Percentiles rank a stretch among this genome's conserved stretches.
Evolutionary conservation across 2,888 invertebrate genomes (phyloP).

Genomic region (Tiliacea citrago): DNA sequence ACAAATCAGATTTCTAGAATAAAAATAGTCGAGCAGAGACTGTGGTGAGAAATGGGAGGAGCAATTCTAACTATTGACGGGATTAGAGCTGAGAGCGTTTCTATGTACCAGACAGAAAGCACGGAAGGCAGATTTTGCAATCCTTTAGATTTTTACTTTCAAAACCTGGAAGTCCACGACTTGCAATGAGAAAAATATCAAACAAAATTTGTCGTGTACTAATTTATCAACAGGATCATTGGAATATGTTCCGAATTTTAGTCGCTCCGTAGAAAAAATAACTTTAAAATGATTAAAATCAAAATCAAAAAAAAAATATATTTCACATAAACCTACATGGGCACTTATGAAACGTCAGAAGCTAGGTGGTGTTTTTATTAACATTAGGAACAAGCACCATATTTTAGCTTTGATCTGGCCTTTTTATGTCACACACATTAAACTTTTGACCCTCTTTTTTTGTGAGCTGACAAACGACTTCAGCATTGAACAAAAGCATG

Average conservation of each 20-base stretch:
- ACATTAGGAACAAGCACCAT: background rate
- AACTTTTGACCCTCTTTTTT: slow-evolving; percentile 38
- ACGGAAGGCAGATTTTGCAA: background rate
- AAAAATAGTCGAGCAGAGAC: background rate
- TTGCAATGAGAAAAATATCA: background rate
- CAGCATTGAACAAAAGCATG: slow-evolving; percentile 38
- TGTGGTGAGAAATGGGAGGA: background rate
- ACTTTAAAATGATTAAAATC: background rate
- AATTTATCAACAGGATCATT: background rate
- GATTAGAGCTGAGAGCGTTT: slow-evolving; percentile 32
- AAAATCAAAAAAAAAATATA: too few relatives aligned
- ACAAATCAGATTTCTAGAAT: too few relatives aligned
- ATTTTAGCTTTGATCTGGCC: background rate
- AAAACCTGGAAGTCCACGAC: background rate
- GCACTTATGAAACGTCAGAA: too few relatives aligned
- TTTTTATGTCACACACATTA: slow-evolving; percentile 20
- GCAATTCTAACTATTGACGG: background rate
- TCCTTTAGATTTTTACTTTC: background rate
- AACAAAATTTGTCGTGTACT: background rate
- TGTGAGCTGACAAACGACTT: slow-evolving; percentile 21
- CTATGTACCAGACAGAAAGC: slow-evolving; percentile 17
- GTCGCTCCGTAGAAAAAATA: background rate
- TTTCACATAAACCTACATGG: too few relatives aligned
- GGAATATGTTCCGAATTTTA: background rate
- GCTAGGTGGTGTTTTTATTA: too few relatives aligned